These are phyloP conservation scores for Virgularia gustaviana DNA, from an alignment of 92 coral and sea anemone genomes.

Conservation along the genomic window DNA sequence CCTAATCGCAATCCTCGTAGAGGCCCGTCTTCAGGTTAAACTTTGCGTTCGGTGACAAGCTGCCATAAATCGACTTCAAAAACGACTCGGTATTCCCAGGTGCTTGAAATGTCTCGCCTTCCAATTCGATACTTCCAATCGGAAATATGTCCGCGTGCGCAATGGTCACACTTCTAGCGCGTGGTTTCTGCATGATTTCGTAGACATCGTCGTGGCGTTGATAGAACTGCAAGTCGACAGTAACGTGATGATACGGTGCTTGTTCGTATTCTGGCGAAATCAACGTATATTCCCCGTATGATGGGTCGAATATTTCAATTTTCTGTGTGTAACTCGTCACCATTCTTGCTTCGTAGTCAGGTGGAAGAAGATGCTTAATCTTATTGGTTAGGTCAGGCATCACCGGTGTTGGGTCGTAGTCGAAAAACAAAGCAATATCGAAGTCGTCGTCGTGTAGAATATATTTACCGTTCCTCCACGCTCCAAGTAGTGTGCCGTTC, in stretches of 20 bases:
- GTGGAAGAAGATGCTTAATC: not conserved
- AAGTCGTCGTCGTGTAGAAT: constrained; percentile 55
- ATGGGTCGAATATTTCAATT: constrained; percentile 5
- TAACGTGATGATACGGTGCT: not conserved
- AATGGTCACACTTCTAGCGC: not conserved
- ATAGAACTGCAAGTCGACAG: not conserved
- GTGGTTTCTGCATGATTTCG: not conserved
- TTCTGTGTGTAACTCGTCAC: not conserved
- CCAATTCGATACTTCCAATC: constrained; percentile 31
- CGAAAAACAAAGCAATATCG: constrained; percentile 52
- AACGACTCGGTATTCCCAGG: constrained; percentile 46
- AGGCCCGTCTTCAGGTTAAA: constrained; percentile 27
- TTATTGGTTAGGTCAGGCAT: not conserved
- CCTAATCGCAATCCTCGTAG: not conserved
- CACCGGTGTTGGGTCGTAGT: constrained; percentile 12
- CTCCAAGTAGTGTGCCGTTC: constrained; percentile 57
- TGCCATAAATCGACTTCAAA: constrained; percentile 49
- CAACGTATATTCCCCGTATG: not conserved
- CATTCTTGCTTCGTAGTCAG: not conserved
- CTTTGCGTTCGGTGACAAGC: constrained; percentile 48
- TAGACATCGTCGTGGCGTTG: not conserved
- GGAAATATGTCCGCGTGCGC: not conserved
- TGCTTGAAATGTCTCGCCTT: constrained; percentile 38
- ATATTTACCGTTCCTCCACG: constrained; percentile 45
- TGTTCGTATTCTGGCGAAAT: not conserved